Percentiles rank a stretch among this genome's conserved stretches.
These are phyloP conservation scores for Aspidapion aeneum DNA, from an alignment of 2,888 invertebrate genomes.

Conservation along the genomic window DNA sequence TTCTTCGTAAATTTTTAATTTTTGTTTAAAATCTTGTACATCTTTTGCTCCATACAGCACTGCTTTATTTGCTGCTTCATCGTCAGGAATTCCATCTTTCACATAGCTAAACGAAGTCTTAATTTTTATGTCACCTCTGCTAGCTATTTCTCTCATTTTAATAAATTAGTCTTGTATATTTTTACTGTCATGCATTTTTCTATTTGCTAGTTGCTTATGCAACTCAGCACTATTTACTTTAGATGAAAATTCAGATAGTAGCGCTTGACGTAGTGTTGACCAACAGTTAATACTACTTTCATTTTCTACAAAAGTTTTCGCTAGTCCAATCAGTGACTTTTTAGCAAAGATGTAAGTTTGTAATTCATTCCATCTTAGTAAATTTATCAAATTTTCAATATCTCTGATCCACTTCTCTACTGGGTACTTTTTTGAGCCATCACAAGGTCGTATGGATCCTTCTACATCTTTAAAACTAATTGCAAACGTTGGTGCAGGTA, in stretches of 20 bases:
- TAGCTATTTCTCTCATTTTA: slow-evolving; percentile 37
- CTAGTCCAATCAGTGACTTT: slow-evolving; percentile 26
- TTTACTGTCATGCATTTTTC: slow-evolving; percentile 36
- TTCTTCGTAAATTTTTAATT: slow-evolving; percentile 26
- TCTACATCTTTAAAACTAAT: slow-evolving; percentile 32
- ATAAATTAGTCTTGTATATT: slow-evolving; percentile 39
- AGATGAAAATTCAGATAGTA: slow-evolving; percentile 23
- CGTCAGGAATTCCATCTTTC: slow-evolving; percentile 27
- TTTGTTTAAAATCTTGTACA: slow-evolving; percentile 23
- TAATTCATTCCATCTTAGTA: slow-evolving; percentile 32
- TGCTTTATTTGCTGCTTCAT: slow-evolving; percentile 24
- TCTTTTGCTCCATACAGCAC: slow-evolving; percentile 23
- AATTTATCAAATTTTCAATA: slow-evolving; percentile 31
- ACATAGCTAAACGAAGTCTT: slow-evolving; percentile 23
- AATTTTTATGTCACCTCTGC: slow-evolving; percentile 18
- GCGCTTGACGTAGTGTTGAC: slow-evolving; percentile 20
- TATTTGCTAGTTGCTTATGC: slow-evolving; percentile 20
- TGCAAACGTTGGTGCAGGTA: slow-evolving; percentile 9
- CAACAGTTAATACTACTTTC: slow-evolving; percentile 27
- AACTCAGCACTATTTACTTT: slow-evolving; percentile 22
- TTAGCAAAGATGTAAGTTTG: slow-evolving; percentile 34
- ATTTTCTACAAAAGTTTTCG: slow-evolving; percentile 14
- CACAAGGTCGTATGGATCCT: slow-evolving; percentile 28
- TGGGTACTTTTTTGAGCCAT: slow-evolving; percentile 28
- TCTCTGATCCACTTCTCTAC: slow-evolving; percentile 31